phyloP scores from a whole-genome alignment of 2,888 invertebrate genomes.

The Colostygia pectinataria region DNA sequence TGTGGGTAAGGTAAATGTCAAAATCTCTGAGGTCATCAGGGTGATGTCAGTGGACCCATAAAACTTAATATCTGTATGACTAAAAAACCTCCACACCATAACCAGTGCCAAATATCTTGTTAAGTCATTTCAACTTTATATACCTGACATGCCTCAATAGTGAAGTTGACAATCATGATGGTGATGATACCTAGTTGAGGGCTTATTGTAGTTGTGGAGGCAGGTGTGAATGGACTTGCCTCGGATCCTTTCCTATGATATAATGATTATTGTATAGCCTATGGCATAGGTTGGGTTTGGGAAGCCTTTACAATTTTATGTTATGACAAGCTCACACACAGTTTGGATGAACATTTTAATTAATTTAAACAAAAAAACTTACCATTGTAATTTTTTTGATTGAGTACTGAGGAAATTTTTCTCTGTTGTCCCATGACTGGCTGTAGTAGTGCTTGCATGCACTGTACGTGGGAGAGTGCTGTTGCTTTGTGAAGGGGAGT shows the following conservation, averaged over 20 bases:
- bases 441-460: conserved; percentile 88
- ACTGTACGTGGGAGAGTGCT: conserved; percentile 85
- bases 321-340: too few relatives aligned
- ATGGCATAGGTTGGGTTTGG: too few relatives aligned
- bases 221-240: too few relatives aligned
- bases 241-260: too few relatives aligned
- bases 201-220: too few relatives aligned
- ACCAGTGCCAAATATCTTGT: background rate
- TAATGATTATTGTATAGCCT: too few relatives aligned
- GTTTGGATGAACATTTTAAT: too few relatives aligned
- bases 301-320: too few relatives aligned
- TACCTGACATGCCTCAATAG: too few relatives aligned
- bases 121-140: conserved; percentile 7
- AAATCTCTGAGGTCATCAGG: conserved; percentile 35
- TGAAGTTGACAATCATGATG: too few relatives aligned
- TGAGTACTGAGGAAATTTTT: conserved; percentile 83
- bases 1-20: conserved; percentile 27
- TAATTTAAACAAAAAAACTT: conserved; percentile 56
- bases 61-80: conserved; percentile 13
- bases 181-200: too few relatives aligned
- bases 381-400: conserved; percentile 94
- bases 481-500: conserved; percentile 94
- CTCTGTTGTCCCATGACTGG: conserved; percentile 70
- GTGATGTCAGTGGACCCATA: conserved; percentile 38
- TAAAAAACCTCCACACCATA: conserved; percentile 7